Evolutionary conservation across 2,797 vertebrate genomes (phyloP).

Genomic region (Sebastes itinus): DNA sequence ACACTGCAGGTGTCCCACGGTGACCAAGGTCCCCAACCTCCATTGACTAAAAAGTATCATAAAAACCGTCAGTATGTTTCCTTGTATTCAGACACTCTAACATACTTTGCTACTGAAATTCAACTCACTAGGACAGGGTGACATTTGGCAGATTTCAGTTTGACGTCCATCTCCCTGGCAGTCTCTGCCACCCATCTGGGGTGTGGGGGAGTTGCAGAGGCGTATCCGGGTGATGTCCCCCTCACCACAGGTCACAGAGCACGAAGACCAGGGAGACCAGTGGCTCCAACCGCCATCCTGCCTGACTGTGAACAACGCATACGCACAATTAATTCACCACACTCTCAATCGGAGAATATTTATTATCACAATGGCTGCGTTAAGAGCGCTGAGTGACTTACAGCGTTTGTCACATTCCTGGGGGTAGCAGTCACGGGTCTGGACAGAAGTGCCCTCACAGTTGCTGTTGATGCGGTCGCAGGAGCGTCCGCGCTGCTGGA

Average conservation of each 20-base stretch:
- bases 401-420: conserved; percentile 98
- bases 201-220: conserved; percentile 97
- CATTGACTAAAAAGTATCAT: conserved; percentile 85
- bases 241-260: conserved; percentile 94
- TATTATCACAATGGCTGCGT: neutral
- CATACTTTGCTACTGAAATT: neutral
- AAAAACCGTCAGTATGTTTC: neutral
- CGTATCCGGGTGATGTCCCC: conserved; percentile 96
- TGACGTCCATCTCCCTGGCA: conserved; percentile 94
- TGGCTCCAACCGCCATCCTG: conserved; percentile 99
- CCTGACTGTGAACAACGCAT: conserved; percentile 86
- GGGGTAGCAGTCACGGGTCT: conserved; percentile 96
- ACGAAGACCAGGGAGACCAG: conserved; percentile 99
- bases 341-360: conserved; percentile 14
- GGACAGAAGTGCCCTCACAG: conserved; percentile 97
- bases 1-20: conserved; percentile 93
- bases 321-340: conserved; percentile 17
- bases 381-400: conserved; percentile 76
- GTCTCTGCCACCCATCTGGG: conserved; percentile 94
- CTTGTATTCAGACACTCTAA: neutral
- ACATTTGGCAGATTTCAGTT: conserved; percentile 89
- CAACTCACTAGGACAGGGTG: conserved; percentile 92
- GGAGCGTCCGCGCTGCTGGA: conserved; percentile 97
- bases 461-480: conserved; percentile 98
- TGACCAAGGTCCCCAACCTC: conserved; percentile 98